phyloP scores from a whole-genome alignment of 2,797 vertebrate genomes.

The Tragopan temminckii region DNA sequence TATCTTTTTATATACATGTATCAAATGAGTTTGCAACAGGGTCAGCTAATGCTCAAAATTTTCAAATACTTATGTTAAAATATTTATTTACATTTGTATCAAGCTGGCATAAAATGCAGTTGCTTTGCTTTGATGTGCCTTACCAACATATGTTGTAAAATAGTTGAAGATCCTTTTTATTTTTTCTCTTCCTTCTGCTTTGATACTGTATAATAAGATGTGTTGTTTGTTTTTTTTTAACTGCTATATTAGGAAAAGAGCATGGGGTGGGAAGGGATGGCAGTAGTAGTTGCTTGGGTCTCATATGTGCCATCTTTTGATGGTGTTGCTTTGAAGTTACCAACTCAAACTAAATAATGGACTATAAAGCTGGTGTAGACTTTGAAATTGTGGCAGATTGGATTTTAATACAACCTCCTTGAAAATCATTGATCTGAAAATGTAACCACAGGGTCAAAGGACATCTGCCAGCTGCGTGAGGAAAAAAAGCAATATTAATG shows the following conservation, averaged over 20 bases:
- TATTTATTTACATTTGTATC: background rate
- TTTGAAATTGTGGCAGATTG: background rate
- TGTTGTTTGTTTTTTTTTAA: background rate
- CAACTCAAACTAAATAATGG: background rate
- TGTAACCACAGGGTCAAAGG: background rate
- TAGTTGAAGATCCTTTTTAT: background rate
- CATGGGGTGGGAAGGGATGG: background rate
- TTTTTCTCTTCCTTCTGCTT: background rate
- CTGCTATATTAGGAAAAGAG: background rate
- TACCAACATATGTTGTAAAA: background rate
- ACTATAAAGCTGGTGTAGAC: background rate
- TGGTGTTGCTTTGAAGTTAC: background rate
- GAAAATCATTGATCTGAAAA: background rate
- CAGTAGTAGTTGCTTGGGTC: background rate
- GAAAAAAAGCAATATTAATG: background rate
- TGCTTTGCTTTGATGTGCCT: background rate
- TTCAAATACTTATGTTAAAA: background rate
- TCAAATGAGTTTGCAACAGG: background rate
- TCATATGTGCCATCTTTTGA: background rate
- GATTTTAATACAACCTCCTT: background rate
- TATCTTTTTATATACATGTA: background rate
- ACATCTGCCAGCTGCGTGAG: background rate
- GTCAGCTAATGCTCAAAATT: background rate
- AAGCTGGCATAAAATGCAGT: background rate
- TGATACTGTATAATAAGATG: background rate